Base-by-base conservation (phyloP, 2,113 vertebrate species). In the Motacilla alba region DNA sequence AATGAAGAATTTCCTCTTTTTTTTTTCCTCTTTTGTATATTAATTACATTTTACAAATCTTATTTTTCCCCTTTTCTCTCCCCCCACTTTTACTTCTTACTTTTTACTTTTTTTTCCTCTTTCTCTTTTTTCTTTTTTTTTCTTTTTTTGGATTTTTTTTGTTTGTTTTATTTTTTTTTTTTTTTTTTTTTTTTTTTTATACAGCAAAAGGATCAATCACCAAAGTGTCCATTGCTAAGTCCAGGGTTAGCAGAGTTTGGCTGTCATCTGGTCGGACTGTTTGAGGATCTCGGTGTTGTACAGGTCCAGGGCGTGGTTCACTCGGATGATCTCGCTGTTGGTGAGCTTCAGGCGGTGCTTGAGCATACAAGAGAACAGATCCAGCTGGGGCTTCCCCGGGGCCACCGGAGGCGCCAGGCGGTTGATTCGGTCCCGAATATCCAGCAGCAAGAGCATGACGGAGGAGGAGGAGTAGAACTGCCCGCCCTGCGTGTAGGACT, bases 271-370 rank as follows among this genome's bases (percentile, higher is more conserved):
- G 97, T 99, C 99, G 6, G 99, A 99, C 98, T 99, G 99, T 98
- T 99, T 99, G 97, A 99, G 99, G 97, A 99, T 99, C 98, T 99
- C 99, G 3, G 99, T 99, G 98, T 99, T 99, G 98, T 99, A 99
- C 98, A 99, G 99, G 98, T 99, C 99, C 98, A 99, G 97, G 9
- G 99, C 99, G 17, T 99, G 99, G 96, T 99, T 99, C 70, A 99
- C 99, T 1, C 99, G 98, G 95, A 99, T 99, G 98, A 99, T 99
- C 98, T 99, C 99, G 12, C 99, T 99, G 98, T 99, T 99, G 98
- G 99, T 99, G 88, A 99, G 98, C 95, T 99, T 99, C 97, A 99
- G 99, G 87, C 99, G 98, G 94, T 99, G 99, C 93, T 99, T 99
- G 77, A 99, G 98, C 99, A 99, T 99, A 99, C 99, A 99, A 64